phyloP scores from a whole-genome alignment of 2,888 invertebrate genomes.

The Parnassius mnemosyne region DNA sequence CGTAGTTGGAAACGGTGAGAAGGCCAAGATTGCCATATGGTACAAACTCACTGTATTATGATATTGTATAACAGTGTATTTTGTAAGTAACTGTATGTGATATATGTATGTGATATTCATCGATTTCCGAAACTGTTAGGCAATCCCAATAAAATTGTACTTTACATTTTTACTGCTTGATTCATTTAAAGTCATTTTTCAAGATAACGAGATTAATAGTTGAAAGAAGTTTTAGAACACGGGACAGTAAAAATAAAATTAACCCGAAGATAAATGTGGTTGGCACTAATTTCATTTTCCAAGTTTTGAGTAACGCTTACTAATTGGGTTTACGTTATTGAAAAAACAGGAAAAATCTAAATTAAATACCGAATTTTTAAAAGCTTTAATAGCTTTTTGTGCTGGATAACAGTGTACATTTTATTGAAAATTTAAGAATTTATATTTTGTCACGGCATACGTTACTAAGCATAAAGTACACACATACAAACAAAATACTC shows the following conservation, averaged over 20 bases:
- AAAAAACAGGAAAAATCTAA: slow-evolving; percentile 24
- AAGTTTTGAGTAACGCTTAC: slow-evolving; percentile 46
- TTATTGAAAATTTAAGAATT: not conserved
- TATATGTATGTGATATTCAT: too few relatives aligned
- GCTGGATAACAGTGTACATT: not conserved
- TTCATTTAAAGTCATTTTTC: slow-evolving; percentile 22
- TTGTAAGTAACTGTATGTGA: too few relatives aligned
- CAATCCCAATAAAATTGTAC: too few relatives aligned
- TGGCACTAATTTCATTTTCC: slow-evolving; percentile 47
- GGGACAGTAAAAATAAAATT: slow-evolving; percentile 43
- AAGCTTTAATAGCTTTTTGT: not conserved
- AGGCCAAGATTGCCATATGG: too few relatives aligned
- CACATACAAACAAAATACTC: too few relatives aligned
- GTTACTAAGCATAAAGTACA: too few relatives aligned
- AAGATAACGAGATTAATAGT: slow-evolving; percentile 37
- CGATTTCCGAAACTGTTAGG: too few relatives aligned
- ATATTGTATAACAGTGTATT: too few relatives aligned
- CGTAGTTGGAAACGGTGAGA: too few relatives aligned
- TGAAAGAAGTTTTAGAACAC: slow-evolving; percentile 45
- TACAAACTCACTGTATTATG: too few relatives aligned
- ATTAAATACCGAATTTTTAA: slow-evolving; percentile 24
- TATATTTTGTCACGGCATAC: too few relatives aligned
- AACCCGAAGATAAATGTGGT: slow-evolving; percentile 44
- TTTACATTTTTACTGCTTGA: slow-evolving; percentile 24
- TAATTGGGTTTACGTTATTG: slow-evolving; percentile 21